A percentile compares a stretch with the other conserved stretches of the same genome.
Conservation (phyloP, 2,888 invertebrate species). For the Agrochola macilenta region DNA sequence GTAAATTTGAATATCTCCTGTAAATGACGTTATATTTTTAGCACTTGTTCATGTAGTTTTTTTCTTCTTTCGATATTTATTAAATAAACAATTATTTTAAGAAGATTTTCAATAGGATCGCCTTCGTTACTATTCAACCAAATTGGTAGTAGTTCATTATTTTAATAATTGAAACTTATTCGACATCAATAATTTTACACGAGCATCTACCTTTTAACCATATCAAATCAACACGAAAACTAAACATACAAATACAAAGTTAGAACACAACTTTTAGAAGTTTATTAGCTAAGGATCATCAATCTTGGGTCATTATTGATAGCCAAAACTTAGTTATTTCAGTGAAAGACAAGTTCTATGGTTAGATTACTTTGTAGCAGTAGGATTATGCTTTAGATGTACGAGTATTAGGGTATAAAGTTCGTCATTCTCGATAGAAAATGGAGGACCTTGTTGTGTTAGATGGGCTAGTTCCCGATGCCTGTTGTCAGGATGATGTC, state of each 20-base stretch:
- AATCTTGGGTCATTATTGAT: conserved; percentile 34
- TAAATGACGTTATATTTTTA: neutral
- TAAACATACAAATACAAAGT: neutral
- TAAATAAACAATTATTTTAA: neutral
- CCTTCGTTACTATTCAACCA: neutral
- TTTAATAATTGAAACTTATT: neutral
- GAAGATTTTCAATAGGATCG: neutral
- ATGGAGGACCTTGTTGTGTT: too few relatives aligned
- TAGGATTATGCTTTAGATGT: too few relatives aligned
- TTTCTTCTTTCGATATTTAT: neutral
- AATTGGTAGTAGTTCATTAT: neutral
- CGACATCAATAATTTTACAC: neutral
- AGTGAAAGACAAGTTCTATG: neutral
- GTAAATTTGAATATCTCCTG: conserved; percentile 12
- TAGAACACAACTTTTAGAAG: conserved; percentile 6
- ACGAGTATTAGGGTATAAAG: neutral
- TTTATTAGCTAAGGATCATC: conserved; percentile 23
- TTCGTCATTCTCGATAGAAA: neutral
- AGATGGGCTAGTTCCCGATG: neutral
- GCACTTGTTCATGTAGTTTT: neutral
- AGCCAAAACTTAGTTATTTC: conserved; percentile 20
- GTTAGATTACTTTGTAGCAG: too few relatives aligned
- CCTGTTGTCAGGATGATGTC: neutral
- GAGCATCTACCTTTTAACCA: neutral
- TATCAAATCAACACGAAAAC: neutral